These are phyloP conservation scores for Eupithecia subumbrata DNA, from an alignment of 2,888 invertebrate genomes.

Conservation along the genomic window DNA sequence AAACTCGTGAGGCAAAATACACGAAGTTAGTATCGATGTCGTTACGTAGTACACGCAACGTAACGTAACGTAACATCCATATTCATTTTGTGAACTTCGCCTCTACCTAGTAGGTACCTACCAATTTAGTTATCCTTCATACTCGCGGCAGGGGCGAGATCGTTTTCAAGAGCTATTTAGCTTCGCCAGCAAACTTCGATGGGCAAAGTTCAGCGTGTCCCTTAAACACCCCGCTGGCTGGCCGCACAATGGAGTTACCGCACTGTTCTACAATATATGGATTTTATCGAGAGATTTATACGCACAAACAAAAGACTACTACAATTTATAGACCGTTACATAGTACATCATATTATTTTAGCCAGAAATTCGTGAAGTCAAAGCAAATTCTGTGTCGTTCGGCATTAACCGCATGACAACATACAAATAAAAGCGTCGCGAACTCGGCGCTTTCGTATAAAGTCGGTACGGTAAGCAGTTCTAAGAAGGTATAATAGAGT, in stretches of 20 bases:
- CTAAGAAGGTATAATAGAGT: slow-evolving; percentile 3
- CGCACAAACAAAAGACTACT: slow-evolving; percentile 1
- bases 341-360: neutral
- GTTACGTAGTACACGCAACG: neutral
- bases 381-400: neutral
- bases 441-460: neutral
- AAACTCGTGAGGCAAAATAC: neutral
- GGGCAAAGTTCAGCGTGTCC: slow-evolving; percentile 73
- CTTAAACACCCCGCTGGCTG: slow-evolving; percentile 56
- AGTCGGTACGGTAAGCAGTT: neutral
- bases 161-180: slow-evolving; percentile 63
- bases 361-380: neutral
- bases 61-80: neutral
- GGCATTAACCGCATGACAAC: neutral
- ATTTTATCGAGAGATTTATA: slow-evolving; percentile 7
- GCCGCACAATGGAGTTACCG: slow-evolving; percentile 34
- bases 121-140: slow-evolving; percentile 3
- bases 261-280: slow-evolving; percentile 17
- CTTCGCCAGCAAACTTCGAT: slow-evolving; percentile 71
- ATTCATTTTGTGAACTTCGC: slow-evolving; percentile 4
- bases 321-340: neutral
- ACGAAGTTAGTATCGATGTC: neutral
- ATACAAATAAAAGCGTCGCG: neutral
- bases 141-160: slow-evolving; percentile 53
- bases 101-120: too few relatives aligned